Evolutionary conservation across 2,888 invertebrate species (phyloP), one percentile per base, ranked within the genome.

Genomic region (Latheticus oryzae): DNA sequence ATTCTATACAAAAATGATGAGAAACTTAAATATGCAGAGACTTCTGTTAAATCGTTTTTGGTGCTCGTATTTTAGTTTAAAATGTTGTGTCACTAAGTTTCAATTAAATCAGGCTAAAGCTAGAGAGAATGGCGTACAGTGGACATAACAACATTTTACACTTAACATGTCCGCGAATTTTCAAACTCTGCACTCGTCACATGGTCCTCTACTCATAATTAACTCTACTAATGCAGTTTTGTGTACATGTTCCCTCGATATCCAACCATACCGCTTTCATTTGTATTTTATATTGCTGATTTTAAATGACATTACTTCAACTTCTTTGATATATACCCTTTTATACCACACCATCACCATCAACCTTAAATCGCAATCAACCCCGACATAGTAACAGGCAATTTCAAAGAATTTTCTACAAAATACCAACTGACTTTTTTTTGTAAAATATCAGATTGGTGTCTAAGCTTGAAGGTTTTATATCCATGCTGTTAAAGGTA

Each of bases 111-210:
- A 67, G 66, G 66, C 67, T 67, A 69, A 69, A 68, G 67, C 69
- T 63, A 65, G 62, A 64, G 67, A 65, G 67, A 69, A 66, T 71
- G 69, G 69, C 69, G 66, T 70, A 64, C 66, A 62, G 58, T 63
- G 71, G 71, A 73, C 72, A 68, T 70, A 66, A 74, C 73, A 74
- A 73, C 74, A 73, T 72, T 74, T 74, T 73, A 74, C 73, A 74
- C 73, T 74, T 74, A 74, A 72, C 71, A 69, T 68, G 72, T 74
- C 72, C 66, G 65, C 68, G 68, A 66, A 71, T 69, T 72, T 73
- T 73, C 66, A 69, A 72, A 69, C 66, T 68, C 65, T 42, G 54
- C 52, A 56, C 60, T 52, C 56, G 47, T 60, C 60, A 55, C 56
- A 56, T 45, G 60, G 50, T 52, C 33, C 56, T 45, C 47, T 33